Evolutionary conservation across 2,888 invertebrate species (phyloP), one percentile per base, ranked within the genome.

Genomic region (Apamea anceps): DNA sequence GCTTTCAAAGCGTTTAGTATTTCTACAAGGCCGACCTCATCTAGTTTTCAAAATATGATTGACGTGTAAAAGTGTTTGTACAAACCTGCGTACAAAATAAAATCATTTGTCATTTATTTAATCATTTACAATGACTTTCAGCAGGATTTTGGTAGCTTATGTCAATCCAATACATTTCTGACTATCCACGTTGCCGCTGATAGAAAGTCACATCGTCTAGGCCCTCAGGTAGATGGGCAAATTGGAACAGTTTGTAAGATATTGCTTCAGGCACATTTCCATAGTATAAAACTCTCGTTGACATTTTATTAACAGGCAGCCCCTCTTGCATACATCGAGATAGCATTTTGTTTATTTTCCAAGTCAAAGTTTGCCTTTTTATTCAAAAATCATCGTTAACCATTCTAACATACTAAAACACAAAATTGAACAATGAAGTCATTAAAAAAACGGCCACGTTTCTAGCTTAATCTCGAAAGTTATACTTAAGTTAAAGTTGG

Each of bases 371-470:
- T 63, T 63, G 18, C 28, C 10, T 13, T 37, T 48, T 12, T 15
- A 18, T 42, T 48, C 0, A 21, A 21, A 66, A 37, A 45, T 18
- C 66, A 1, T 51, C 15, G 2, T 51, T 66, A 60, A 81, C 57
- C 51, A 71, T 66, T 48, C 54, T 37, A 75, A 78, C 75, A 78
- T 1, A 60, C n/a, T 76, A 51, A 68, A 74, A 37, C 66, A 79
- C 67, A 48, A 82, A 75, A 76, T 65, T 84, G 5, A 73, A 86
- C 84, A 85, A 84, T 62, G 77, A 80, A 74, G 75, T 86, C 86
- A 84, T 85, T 85, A 85, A 75, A 77, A 85, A 86, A 77, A 51
- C 66, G 42, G 60, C 75, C 85, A 85, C 85, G 85, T 85, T 51
- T 28, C 80, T 54, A 71, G 77, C 63, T 84, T 86, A 86, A 85